Evolutionary conservation across 1,140 invertebrate species (phyloP), one percentile per base, ranked within the genome.

Genomic region (Pantala flavescens): DNA sequence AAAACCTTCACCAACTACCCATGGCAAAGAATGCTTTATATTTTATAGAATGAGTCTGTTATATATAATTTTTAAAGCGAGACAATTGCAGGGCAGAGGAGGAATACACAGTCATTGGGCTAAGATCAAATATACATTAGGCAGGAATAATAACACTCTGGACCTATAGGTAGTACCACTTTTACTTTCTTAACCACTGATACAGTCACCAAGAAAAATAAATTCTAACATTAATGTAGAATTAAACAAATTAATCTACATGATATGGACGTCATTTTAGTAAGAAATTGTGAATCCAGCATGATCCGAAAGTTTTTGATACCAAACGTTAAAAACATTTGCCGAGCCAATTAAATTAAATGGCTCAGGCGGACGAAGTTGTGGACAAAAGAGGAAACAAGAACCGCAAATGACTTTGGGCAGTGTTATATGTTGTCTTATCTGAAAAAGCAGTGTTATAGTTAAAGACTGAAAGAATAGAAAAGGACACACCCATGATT

Each of bases 241-340:
- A 21, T 63, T 3, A 63, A 63, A 63, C 49, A 63, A 63, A 63
- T 63, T 7, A 21, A 3, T 63, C 49, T 19, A 21, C 49, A 19
- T 63, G 49, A 63, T 63, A 63, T 63, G 49, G 49, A 63, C 49
- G 49, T 63, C 49, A 63, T 63, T 63, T 63, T 63, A 63, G n/a
- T 16, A 63, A 63, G 14, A 16, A 63, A 63, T 21, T 7, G 49
- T 63, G 14, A 63, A 63, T 63, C 49, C 49, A 63, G 49, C 49
- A 63, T 21, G n/a, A 63, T 63, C 49, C n/a, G 5, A 63, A 63
- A 63, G 14, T 63, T 63, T 63, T 19, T 7, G 49, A 63, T 16
- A 63, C 49, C n/a, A 63, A 63, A 63, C 12, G n/a, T 63, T 63
- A 16, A 63, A 63, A 63, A 63, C 28, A 63, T 63, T 63, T 3